phyloP scores from a whole-genome alignment of 1,140 invertebrate genomes.

The Drosophila sucinea region DNA sequence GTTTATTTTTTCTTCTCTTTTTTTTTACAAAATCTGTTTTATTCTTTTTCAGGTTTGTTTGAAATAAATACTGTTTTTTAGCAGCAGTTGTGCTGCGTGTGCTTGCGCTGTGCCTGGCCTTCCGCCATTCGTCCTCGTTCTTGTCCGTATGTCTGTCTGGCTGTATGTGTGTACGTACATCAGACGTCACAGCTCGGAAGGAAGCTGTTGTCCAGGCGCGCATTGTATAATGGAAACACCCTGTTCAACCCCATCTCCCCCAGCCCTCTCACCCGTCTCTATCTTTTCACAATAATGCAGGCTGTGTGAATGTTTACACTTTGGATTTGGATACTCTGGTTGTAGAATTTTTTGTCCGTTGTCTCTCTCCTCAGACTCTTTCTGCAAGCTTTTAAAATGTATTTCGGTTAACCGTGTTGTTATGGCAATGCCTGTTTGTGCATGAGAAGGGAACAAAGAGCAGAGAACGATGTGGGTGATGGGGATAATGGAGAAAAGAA shows the following conservation, averaged over 20 bases:
- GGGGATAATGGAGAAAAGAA: conserved; percentile 13
- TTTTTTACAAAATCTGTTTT: conserved; percentile 49
- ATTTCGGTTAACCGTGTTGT: conserved; percentile 72
- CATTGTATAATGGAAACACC: conserved; percentile 38
- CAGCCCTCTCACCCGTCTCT: background rate
- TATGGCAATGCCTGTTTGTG: conserved; percentile 56
- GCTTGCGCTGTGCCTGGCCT: conserved; percentile 22
- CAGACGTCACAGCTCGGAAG: conserved; percentile 75
- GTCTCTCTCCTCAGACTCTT: conserved; percentile 24
- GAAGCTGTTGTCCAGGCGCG: conserved; percentile 63
- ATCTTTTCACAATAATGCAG: conserved; percentile 37
- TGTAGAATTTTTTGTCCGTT: conserved; percentile 43
- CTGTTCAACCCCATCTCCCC: background rate
- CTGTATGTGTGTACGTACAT: conserved; percentile 52
- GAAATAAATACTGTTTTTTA: conserved; percentile 73
- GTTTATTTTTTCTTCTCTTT: conserved; percentile 25
- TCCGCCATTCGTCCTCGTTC: background rate
- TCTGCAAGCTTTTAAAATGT: conserved; percentile 63
- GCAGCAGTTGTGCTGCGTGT: conserved; percentile 33
- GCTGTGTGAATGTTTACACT: conserved; percentile 81
- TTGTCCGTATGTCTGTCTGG: background rate
- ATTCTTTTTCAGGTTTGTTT: conserved; percentile 47
- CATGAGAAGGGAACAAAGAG: background rate
- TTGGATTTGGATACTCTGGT: conserved; percentile 74
- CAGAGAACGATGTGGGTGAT: background rate